Percentiles rank a stretch among this genome's conserved stretches.
Evolutionary conservation across 2,888 invertebrate species (phyloP).

Genomic region (Parascotia fuliginaria): DNA sequence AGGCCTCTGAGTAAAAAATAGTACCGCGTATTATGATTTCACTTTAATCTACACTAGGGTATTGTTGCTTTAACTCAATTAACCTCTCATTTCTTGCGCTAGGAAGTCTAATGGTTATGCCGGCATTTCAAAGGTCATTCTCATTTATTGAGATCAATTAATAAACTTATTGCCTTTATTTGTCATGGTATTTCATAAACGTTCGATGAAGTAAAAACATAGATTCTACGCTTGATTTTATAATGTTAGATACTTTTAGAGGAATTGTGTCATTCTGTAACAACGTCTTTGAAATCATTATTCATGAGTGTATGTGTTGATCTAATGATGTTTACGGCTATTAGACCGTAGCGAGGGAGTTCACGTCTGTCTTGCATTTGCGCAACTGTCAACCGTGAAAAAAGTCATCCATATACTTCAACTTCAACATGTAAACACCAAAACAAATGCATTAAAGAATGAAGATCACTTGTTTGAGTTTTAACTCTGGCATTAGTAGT

Average conservation of each 20-base stretch:
- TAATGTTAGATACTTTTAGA: slow-evolving; percentile 3
- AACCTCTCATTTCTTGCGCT: slow-evolving; percentile 73
- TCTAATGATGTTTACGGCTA: slow-evolving; percentile 48
- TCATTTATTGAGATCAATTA: slow-evolving; percentile 78
- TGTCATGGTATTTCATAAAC: slow-evolving; percentile 14
- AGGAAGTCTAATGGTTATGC: slow-evolving; percentile 64
- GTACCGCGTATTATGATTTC: slow-evolving; percentile 43
- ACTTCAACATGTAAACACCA: slow-evolving; percentile 45
- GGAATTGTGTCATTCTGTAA: slow-evolving; percentile 17
- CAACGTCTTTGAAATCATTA: slow-evolving; percentile 37
- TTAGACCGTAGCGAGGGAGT: slow-evolving; percentile 47
- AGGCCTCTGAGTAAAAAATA: slow-evolving; percentile 25
- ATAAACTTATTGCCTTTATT: slow-evolving; percentile 42
- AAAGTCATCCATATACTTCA: slow-evolving; percentile 56
- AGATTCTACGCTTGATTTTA: too few relatives aligned
- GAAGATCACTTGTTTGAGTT: slow-evolving; percentile 47
- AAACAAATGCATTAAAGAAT: slow-evolving; percentile 40
- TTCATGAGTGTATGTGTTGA: slow-evolving; percentile 43
- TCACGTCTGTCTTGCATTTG: slow-evolving; percentile 52
- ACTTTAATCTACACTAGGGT: slow-evolving; percentile 43
- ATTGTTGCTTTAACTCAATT: slow-evolving; percentile 73
- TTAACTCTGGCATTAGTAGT: slow-evolving; percentile 25
- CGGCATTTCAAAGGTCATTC: slow-evolving; percentile 68
- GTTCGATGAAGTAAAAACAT: slow-evolving; percentile 3
- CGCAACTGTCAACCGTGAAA: slow-evolving; percentile 58